A percentile compares a stretch with the other conserved stretches of the same genome.
Conservation (phyloP, 2,888 invertebrate genomes). For the Physocephala rufipes region DNA sequence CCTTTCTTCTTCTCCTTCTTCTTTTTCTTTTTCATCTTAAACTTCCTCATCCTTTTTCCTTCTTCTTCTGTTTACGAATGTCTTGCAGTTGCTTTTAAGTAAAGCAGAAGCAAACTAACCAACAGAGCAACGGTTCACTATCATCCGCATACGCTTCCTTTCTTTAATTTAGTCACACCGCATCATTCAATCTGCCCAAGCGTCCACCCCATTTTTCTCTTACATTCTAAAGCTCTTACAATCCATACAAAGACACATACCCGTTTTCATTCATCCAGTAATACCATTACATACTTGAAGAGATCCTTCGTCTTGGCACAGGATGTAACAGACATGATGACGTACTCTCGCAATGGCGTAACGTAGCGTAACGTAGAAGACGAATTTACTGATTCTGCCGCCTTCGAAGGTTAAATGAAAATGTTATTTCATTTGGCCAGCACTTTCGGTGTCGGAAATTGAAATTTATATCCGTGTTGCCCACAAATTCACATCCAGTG, state of each 20-base stretch:
- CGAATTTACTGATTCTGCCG: not conserved
- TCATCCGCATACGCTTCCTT: slow-evolving; percentile 27
- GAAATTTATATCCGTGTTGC: slow-evolving; percentile 48
- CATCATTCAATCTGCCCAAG: not conserved
- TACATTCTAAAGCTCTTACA: slow-evolving; percentile 4
- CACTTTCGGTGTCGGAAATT: slow-evolving; percentile 48
- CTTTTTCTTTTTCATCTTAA: not conserved
- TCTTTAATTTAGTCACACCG: not conserved
- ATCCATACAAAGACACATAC: slow-evolving; percentile 44
- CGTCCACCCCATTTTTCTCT: too few relatives aligned
- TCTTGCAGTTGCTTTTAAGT: slow-evolving; percentile 42
- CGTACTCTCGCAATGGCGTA: too few relatives aligned
- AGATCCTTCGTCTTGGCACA: not conserved
- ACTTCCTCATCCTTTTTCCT: not conserved
- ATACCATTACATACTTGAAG: slow-evolving; percentile 7
- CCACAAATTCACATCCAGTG: slow-evolving; percentile 1
- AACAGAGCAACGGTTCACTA: too few relatives aligned
- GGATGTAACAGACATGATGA: slow-evolving; percentile 45
- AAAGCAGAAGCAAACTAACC: not conserved
- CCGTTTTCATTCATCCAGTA: slow-evolving; percentile 44
- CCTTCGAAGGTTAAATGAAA: slow-evolving; percentile 50
- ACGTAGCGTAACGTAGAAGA: slow-evolving; percentile 37
- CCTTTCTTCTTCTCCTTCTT: not conserved
- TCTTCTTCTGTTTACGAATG: not conserved
- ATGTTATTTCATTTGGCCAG: slow-evolving; percentile 50